Percentiles rank a stretch among this genome's conserved stretches.
phyloP scores from a whole-genome alignment of 1,140 invertebrate species.

The Drosophila erecta region DNA sequence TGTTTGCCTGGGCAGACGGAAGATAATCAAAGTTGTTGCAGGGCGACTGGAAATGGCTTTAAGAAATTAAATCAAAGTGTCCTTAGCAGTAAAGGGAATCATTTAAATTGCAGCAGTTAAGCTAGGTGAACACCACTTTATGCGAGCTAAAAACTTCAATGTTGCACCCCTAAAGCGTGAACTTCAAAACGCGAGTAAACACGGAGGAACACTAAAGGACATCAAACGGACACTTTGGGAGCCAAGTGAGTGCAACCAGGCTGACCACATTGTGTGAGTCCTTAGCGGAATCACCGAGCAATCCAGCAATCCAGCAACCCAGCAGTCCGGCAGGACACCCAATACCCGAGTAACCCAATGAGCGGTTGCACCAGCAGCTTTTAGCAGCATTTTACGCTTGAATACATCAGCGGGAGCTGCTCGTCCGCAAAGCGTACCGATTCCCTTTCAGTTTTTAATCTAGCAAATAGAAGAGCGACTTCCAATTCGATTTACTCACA shows the following conservation, averaged over 20 bases:
- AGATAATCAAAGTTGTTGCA: constrained; percentile 5
- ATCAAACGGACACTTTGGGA: constrained; percentile 12
- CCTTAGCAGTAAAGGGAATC: not conserved
- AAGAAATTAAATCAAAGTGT: not conserved
- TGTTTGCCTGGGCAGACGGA: constrained; percentile 1
- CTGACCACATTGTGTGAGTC: constrained; percentile 27
- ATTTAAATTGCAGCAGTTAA: not conserved
- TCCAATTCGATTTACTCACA: constrained; percentile 85
- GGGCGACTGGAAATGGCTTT: not conserved
- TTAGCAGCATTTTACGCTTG: constrained; percentile 69
- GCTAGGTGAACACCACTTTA: not conserved
- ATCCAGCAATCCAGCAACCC: not conserved
- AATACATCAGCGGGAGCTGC: constrained; percentile 63
- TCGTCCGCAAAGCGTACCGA: constrained; percentile 9
- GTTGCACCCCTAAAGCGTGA: not conserved
- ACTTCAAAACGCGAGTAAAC: constrained; percentile 1
- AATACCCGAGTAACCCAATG: constrained; percentile 35
- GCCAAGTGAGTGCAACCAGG: constrained; percentile 23
- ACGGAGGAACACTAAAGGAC: not conserved
- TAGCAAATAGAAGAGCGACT: constrained; percentile 63
- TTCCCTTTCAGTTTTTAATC: constrained; percentile 60
- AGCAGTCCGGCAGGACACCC: constrained; percentile 15
- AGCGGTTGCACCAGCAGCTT: constrained; percentile 9
- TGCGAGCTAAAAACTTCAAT: not conserved
- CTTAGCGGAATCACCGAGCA: constrained; percentile 6